These are phyloP conservation scores for Syritta pipiens DNA, from an alignment of 2,888 invertebrate species.

Conservation along the genomic window DNA sequence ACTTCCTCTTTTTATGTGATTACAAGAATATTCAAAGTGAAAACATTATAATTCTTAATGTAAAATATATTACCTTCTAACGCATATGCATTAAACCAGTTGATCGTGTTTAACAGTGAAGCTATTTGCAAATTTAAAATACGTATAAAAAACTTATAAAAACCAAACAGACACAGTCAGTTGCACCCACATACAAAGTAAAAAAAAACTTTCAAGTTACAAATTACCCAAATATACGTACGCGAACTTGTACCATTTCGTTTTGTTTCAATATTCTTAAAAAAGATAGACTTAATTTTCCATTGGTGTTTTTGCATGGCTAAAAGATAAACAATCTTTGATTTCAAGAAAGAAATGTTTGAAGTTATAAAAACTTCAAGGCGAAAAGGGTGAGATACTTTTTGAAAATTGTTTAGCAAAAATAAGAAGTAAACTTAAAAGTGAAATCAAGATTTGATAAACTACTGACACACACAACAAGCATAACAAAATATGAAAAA, in stretches of 20 bases:
- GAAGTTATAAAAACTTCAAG: slow-evolving; percentile 30
- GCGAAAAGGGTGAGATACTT: slow-evolving; percentile 38
- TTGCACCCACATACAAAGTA: neutral
- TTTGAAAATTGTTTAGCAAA: slow-evolving; percentile 62
- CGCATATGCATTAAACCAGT: slow-evolving; percentile 65
- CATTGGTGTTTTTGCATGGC: slow-evolving; percentile 58
- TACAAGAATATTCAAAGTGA: slow-evolving; percentile 36
- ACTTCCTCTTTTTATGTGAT: slow-evolving; percentile 70
- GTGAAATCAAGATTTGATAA: neutral
- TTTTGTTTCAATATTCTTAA: slow-evolving; percentile 16
- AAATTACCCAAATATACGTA: slow-evolving; percentile 65
- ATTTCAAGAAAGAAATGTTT: slow-evolving; percentile 30
- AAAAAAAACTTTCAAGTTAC: slow-evolving; percentile 33
- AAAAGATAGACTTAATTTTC: slow-evolving; percentile 48
- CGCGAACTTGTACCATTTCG: slow-evolving; percentile 55
- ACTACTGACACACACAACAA: slow-evolving; percentile 32
- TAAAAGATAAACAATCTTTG: slow-evolving; percentile 25
- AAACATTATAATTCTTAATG: slow-evolving; percentile 59
- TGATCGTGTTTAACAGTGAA: slow-evolving; percentile 60
- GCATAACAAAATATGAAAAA: slow-evolving; percentile 61
- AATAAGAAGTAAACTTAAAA: slow-evolving; percentile 34
- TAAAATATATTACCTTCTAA: slow-evolving; percentile 62
- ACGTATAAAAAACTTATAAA: slow-evolving; percentile 60
- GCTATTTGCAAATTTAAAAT: slow-evolving; percentile 63
- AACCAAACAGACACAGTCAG: slow-evolving; percentile 25